Base-by-base conservation (phyloP, 2,113 vertebrate species). In the Indri indri region DNA sequence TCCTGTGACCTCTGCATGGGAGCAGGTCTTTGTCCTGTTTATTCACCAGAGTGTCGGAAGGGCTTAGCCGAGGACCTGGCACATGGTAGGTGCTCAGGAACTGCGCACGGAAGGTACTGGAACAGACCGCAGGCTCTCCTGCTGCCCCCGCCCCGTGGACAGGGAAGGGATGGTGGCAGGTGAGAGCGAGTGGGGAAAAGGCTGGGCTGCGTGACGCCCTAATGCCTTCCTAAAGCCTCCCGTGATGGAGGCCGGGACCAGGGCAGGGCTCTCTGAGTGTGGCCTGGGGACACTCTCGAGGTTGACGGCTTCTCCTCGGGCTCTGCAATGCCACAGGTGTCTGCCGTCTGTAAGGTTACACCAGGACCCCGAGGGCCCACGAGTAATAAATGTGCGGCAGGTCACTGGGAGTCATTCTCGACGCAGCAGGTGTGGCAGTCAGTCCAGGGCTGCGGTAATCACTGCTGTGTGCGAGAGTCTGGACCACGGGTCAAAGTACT, bases 61-160 rank as follows among this genome's bases (percentile, higher is more conserved):
- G 34, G 37, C 34, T 57, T 30, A 17, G 77, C 84, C 13, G 5
- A 45, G 68, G 25, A 12, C 10, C 1, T 3, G 40, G 68, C 45
- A 3, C 6, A 2, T 11, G 7, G 1, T 5, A 17, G 84, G 52
- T 2, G 4, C 16, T 50, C 6, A 30, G 0, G 14, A 11, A 34
- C 27, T 4, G 4, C 0, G 3, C 1, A 9, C 8, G 0, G 32
- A 13, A 25, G 0, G 8, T 7, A 13, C 14, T 0, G 6, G 77
- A 17, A 2, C 12, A 13, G 37, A 16, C 2, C 25, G 8, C 2
- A 79, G 68, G 57, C 50, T 34, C 59, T 68, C 30, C 73, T 37
- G 5, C 9, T 11, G 59, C 25, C 40, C 40, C 3, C 5, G 0
- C 40, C 40, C 3, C 5, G 0, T 1, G 52, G 37, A 65, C 37